phyloP scores from a whole-genome alignment of 37 sponge, comb jelly and placozoan species.

The Halisarca cf. caerulea region DNA sequence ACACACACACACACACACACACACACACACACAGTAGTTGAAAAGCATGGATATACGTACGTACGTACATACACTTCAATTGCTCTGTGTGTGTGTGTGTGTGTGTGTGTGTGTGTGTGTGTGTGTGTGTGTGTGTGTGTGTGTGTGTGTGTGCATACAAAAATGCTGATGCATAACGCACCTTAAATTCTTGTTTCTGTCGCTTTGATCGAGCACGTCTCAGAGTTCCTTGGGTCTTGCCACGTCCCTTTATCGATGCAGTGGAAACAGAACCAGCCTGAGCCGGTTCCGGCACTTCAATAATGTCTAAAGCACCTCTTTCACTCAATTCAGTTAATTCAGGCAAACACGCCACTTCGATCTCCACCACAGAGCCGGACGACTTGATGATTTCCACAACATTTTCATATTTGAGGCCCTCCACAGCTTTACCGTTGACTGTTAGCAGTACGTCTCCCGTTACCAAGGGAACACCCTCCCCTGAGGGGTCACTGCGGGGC shows the following conservation, averaged over 20 bases:
- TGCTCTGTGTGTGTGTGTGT: too few relatives aligned
- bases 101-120: too few relatives aligned
- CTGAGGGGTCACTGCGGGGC: constrained; percentile 52
- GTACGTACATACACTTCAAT: too few relatives aligned
- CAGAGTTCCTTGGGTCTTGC: neutral
- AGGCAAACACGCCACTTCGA: constrained; percentile 78
- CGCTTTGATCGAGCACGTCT: neutral
- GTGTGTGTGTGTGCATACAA: too few relatives aligned
- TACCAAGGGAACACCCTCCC: constrained; percentile 60
- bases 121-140: too few relatives aligned
- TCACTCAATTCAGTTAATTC: constrained; percentile 81
- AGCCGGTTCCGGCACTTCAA: neutral
- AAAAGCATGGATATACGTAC: too few relatives aligned
- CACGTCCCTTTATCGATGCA: neutral
- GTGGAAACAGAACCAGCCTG: neutral
- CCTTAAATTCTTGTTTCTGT: neutral
- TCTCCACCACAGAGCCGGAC: constrained; percentile 55
- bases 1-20: too few relatives aligned
- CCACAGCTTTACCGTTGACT: constrained; percentile 88
- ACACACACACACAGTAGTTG: too few relatives aligned
- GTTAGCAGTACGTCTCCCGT: constrained; percentile 88
- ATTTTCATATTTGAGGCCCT: constrained; percentile 69
- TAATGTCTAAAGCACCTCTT: constrained; percentile 64
- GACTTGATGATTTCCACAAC: constrained; percentile 90
- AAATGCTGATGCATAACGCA: neutral